Conservation (phyloP, 23 tunicate genomes). For the Corella eumyota region DNA sequence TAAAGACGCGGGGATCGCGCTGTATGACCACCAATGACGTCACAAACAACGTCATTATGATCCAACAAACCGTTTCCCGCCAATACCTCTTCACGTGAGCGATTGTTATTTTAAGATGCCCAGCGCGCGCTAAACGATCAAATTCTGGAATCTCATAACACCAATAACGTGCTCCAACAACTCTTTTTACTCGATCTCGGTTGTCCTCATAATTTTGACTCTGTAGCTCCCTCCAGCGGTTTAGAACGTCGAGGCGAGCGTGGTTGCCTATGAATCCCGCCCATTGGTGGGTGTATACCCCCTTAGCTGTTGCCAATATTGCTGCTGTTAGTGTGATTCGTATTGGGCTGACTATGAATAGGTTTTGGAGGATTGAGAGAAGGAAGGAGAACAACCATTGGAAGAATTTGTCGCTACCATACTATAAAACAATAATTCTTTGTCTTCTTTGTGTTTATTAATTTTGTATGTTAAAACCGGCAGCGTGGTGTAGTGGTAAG, state of each 20-base stretch:
- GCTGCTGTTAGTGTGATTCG: constrained; percentile 26
- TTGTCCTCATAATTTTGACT: background rate
- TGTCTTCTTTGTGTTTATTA: too few species aligned
- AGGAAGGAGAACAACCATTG: constrained; percentile 51
- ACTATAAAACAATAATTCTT: too few species aligned
- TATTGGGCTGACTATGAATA: constrained; percentile 32
- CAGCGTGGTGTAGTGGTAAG: too few species aligned
- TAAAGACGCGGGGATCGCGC: constrained; percentile 20
- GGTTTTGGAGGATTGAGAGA: constrained; percentile 36
- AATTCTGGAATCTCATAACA: constrained; percentile 30
- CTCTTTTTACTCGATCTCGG: constrained; percentile 3
- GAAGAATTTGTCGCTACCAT: constrained; percentile 14
- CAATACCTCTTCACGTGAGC: constrained; percentile 61
- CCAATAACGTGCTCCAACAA: constrained; percentile 16
- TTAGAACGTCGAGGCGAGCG: constrained; percentile 26
- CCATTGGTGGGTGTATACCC: constrained; percentile 31
- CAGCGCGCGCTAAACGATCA: constrained; percentile 21
- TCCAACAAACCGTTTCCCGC: constrained; percentile 45
- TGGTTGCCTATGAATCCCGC: constrained; percentile 29
- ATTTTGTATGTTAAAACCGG: too few species aligned
- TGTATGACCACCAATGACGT: constrained; percentile 25
- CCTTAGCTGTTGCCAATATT: background rate
- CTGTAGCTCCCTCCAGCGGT: constrained; percentile 28
- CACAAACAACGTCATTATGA: constrained; percentile 12
- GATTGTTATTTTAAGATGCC: constrained; percentile 49